Conservation (phyloP, 2,113 vertebrate genomes). For the Corythaeola cristata region DNA sequence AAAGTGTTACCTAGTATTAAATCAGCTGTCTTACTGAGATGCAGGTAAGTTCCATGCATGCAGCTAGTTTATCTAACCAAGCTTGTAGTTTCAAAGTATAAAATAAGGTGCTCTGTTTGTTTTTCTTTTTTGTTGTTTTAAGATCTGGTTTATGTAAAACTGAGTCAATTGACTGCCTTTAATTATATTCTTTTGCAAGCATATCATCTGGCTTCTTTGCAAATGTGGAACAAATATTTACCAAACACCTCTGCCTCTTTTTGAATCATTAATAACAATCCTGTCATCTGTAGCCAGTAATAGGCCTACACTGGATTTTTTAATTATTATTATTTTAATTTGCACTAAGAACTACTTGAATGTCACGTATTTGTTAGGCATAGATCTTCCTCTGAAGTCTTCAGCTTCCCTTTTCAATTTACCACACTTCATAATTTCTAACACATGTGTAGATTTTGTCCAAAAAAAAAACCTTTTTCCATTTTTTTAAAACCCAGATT, state of each 20-base stretch:
- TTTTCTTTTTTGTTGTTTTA: constrained; percentile 52
- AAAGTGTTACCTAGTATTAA: constrained; percentile 14
- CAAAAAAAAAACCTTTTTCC: background rate
- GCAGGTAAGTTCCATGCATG: background rate
- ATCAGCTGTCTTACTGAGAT: background rate
- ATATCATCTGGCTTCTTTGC: constrained; percentile 60
- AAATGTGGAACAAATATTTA: constrained; percentile 64
- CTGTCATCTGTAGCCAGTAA: constrained; percentile 57
- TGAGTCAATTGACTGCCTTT: constrained; percentile 53
- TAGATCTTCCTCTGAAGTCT: constrained; percentile 6
- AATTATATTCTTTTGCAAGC: constrained; percentile 61
- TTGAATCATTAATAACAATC: constrained; percentile 57
- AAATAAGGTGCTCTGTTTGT: constrained; percentile 43
- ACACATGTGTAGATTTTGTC: background rate
- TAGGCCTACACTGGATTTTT: background rate
- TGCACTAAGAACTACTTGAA: background rate
- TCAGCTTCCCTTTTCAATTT: constrained; percentile 6
- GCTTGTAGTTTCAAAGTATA: background rate
- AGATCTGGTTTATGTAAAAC: constrained; percentile 49
- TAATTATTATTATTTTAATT: constrained; percentile 1
- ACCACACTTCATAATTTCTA: background rate
- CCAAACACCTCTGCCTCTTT: constrained; percentile 66
- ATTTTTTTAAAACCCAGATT: background rate
- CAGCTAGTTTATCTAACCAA: background rate
- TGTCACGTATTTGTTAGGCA: background rate